phyloP scores from a whole-genome alignment of 2,797 vertebrate genomes.

The Carduelis carduelis region DNA sequence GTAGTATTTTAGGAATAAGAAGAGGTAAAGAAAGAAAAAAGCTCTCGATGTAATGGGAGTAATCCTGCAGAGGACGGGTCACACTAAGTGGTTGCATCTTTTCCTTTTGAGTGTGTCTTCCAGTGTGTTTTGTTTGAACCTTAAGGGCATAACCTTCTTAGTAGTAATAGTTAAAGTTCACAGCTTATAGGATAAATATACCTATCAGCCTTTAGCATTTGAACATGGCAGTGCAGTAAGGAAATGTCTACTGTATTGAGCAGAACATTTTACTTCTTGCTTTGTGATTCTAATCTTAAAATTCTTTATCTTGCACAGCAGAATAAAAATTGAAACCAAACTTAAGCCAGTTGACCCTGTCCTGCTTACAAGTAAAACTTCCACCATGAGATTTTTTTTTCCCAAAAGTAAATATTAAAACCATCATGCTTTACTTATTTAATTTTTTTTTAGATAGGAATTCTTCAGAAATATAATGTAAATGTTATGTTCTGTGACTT shows the following conservation, averaged over 20 bases:
- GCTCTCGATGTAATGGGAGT: not conserved
- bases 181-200: not conserved
- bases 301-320: not conserved
- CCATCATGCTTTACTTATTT: not conserved
- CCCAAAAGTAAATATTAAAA: not conserved
- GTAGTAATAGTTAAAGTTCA: not conserved
- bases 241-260: not conserved
- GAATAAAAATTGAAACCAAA: not conserved
- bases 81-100: not conserved
- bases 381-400: not conserved
- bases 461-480: not conserved
- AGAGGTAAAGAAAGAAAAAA: not conserved
- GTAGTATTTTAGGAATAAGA: not conserved
- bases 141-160: not conserved
- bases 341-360: not conserved
- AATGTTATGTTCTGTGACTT: not conserved
- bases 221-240: not conserved
- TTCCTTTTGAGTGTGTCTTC: not conserved
- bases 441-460: not conserved
- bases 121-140: not conserved
- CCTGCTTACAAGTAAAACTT: not conserved
- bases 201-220: not conserved
- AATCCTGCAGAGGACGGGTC: not conserved
- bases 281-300: not conserved
- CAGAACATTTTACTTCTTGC: not conserved